Evolutionary conservation across 2,888 invertebrate genomes (phyloP).

Genomic region (Linhomoeus sp.): DNA sequence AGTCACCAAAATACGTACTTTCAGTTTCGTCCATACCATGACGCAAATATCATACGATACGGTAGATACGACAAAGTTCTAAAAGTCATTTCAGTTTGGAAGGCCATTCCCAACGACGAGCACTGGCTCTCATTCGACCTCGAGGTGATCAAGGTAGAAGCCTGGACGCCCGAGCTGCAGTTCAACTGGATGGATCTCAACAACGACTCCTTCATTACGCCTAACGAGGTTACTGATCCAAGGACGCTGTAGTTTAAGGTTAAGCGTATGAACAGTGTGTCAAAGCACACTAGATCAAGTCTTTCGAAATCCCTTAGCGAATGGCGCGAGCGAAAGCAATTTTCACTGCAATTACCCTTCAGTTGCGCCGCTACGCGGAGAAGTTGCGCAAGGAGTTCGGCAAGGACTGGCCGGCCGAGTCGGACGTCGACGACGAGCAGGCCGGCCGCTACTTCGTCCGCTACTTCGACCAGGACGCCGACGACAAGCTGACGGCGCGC

Average conservation of each 20-base stretch:
- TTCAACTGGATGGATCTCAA: constrained; percentile 20
- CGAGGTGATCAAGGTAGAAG: constrained; percentile 17
- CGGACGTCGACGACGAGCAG: constrained; percentile 19
- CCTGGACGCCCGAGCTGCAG: constrained; percentile 15
- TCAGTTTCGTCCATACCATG: no score
- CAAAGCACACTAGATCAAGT: neutral
- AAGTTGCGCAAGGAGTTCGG: constrained; percentile 21
- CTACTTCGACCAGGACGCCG: constrained; percentile 23
- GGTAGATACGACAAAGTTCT: no score
- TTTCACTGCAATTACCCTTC: no score
- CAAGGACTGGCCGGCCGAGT: constrained; percentile 21
- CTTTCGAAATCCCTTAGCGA: neutral
- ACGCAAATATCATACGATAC: no score
- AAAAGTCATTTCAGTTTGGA: constrained; percentile 27
- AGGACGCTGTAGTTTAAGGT: neutral
- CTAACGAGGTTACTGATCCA: constrained; percentile 11
- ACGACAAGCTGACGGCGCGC: constrained; percentile 8
- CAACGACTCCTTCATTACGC: constrained; percentile 14
- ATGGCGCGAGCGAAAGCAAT: no score
- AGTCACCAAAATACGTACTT: no score
- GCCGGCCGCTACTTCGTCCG: constrained; percentile 22
- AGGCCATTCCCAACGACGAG: constrained; percentile 23
- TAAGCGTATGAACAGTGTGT: neutral
- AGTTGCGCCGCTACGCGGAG: constrained; percentile 13
- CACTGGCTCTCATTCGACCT: constrained; percentile 24